Percentiles rank a stretch among this genome's conserved stretches.
phyloP scores from a whole-genome alignment of 2,888 invertebrate species.

The Ceriagrion tenellum region DNA sequence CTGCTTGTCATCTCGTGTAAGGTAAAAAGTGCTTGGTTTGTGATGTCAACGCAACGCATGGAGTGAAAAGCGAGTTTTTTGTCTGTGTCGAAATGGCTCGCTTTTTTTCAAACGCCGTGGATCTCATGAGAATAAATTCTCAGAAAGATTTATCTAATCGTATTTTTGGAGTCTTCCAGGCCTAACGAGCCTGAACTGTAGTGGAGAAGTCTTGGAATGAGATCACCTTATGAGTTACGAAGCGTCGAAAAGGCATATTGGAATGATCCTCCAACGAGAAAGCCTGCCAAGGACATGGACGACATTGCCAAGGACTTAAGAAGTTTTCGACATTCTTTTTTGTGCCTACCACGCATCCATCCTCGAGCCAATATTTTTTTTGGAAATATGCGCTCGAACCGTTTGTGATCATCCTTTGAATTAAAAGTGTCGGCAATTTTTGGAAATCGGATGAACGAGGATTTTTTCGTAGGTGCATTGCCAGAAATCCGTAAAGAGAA shows the following conservation, averaged over 20 bases:
- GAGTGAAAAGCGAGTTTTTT: background rate
- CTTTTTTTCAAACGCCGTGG: background rate
- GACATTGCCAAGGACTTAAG: background rate
- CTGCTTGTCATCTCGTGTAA: no score
- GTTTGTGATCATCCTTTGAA: background rate
- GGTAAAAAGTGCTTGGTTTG: no score
- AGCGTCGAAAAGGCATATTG: slow-evolving; percentile 8
- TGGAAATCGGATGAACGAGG: no score
- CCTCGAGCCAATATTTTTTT: background rate
- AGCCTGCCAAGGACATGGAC: background rate
- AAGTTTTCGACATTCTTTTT: background rate
- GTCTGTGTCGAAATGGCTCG: background rate
- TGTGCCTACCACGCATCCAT: background rate
- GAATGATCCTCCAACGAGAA: background rate
- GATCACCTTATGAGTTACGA: slow-evolving; percentile 16
- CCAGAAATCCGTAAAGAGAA: no score
- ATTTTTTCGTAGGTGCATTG: no score
- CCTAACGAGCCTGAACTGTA: background rate
- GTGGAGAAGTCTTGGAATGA: background rate
- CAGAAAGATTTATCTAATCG: background rate
- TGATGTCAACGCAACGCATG: no score
- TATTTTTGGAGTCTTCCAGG: background rate
- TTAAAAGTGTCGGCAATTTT: background rate
- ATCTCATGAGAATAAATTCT: background rate
- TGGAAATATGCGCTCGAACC: background rate